Base-by-base conservation (phyloP, 2,797 vertebrate species). In the Cetoscarus ocellatus region DNA sequence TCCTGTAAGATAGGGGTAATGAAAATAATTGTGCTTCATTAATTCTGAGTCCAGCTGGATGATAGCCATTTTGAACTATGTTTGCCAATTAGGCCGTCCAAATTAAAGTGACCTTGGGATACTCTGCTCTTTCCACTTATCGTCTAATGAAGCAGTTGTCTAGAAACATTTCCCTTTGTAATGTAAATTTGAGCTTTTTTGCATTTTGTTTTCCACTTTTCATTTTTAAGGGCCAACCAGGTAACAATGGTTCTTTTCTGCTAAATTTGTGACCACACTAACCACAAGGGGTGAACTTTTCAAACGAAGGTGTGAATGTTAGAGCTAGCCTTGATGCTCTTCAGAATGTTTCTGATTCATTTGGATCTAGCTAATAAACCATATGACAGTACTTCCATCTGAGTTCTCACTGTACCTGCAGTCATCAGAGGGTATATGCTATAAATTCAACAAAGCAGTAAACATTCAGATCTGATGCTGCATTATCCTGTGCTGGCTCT, bases 101-200 rank as follows among this genome's bases (percentile, higher is more conserved):
- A 98, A 98, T 99, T 96, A 97, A 96, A 96, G 94, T 97, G 96
- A 99, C 97, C 97, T 98, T 97, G 96, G 96, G 96, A 94, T 94
- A 93, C 94, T 94, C 91, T 88, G 94, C 91, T 93, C 93, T 94
- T 94, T 93, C 94, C 93, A 95, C 92, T 95, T 92, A 74, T 95
- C 87, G 89, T 91, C 95, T 96, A 97, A 97, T 96, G 95, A 97
- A 96, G 94, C 93, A 94, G 93, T 96, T 95, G 94, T 95, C 93
- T 94, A 91, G 91, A 92, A 92, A 90, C 91, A 88, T 86, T 88
- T 86, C 88, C 90, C 94, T 95, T 96, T 95, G 92, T 96, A 92
- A 95, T 96, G 93, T 95, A 95, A 95, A 96, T 95, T 90, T 88
- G 90, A 57, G 58, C 51, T 50, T 51, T 73, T 73, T 91, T 86